Base-by-base conservation (phyloP, 2,888 invertebrate genomes). In the Phrixothrix hirtus region DNA sequence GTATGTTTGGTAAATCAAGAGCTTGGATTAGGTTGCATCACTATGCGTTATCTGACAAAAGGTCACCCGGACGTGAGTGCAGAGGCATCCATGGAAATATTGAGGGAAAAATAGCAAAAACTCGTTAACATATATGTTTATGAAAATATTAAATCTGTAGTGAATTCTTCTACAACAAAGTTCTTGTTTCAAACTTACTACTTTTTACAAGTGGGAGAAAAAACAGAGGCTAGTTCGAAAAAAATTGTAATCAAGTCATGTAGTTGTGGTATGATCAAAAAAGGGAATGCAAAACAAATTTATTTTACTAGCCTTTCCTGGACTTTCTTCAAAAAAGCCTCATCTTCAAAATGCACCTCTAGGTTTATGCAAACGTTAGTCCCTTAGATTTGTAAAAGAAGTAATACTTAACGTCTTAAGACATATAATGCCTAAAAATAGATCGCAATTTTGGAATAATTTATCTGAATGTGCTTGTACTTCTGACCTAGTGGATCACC, bases 21-120 rank as follows among this genome's bases (percentile, higher is more conserved):
- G 12, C 9, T n/a, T 29, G 27, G 14, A 29, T 10, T 29, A 2
- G 15, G 15, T 4, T 12, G 3, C 16, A 14, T 39, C 3, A 16
- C 15, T n/a, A 27, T 39, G 1, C 39, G 29, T 11, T 36, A 25
- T 21, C 25, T 36, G 1, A 25, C 10, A 1, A 36, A 36, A 11
- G 36, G 36, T 1, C 36, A 21, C 11, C 14, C 35, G 1, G 12
- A 36, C 13, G 21, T 21, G 36, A 25, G 10, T 36, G 15, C 27
- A 2, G 27, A 2, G 27, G 27, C 27, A 9, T 27, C 9, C 27
- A 27, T 7, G 27, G 9, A 21, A 37, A 37, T 25, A 10, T 37
- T 5, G 12, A 37, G 12, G 12, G 9, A 27, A 27, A 27, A 27
- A 27, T 27, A 4, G 2, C 2, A 2, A 27, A 27, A 11, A 27